Evolutionary conservation across 92 coral and sea anemone species (phyloP), one percentile per base, ranked within the genome.

Genomic region (Chrysogorgia sp.): DNA sequence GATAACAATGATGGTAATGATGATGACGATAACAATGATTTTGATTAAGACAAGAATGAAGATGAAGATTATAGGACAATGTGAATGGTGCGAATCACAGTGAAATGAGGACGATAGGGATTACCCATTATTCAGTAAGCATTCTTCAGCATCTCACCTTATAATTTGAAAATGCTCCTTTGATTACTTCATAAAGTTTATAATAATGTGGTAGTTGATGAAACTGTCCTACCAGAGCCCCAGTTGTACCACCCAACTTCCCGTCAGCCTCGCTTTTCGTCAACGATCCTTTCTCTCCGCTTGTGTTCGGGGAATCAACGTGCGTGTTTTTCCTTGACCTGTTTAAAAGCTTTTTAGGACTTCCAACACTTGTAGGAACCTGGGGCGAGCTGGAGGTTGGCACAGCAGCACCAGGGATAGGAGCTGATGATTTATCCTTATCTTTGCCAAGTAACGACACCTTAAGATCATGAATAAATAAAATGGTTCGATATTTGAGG

Each of bases 121-220:
- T n/a, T n/a, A n/a, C n/a, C n/a, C n/a, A n/a, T n/a, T n/a, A n/a
- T n/a, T n/a, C n/a, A 47, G 53, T 47, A 47, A 7, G 53, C n/a
- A 15, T 47, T 37, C 43, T 47, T 7, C 7, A 47, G 15, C 53
- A 47, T 47, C 53, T 15, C 41, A 92, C 98, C 93, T 86, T 96
- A 34, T 94, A 92, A 83, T 94, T 94, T 31, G 85, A 80, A 66
- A 69, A 89, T 10, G 92, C 86, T 52, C 98, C 98, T 74, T 88
- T 92, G 30, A 92, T 71, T 30, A 94, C 90, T 67, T 94, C 97
- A 80, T 89, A 92, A 30, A 94, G 40, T 76, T 87, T 92, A 89
- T 89, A 87, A 79, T 94, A 94, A 53, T 94, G 98, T 0, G 97
- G 92, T 56, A 88, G 83, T 34, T 82, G 88, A 80, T 91, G 90